Base-by-base conservation (phyloP, 2,888 invertebrate species). In the Crematogaster levior region DNA sequence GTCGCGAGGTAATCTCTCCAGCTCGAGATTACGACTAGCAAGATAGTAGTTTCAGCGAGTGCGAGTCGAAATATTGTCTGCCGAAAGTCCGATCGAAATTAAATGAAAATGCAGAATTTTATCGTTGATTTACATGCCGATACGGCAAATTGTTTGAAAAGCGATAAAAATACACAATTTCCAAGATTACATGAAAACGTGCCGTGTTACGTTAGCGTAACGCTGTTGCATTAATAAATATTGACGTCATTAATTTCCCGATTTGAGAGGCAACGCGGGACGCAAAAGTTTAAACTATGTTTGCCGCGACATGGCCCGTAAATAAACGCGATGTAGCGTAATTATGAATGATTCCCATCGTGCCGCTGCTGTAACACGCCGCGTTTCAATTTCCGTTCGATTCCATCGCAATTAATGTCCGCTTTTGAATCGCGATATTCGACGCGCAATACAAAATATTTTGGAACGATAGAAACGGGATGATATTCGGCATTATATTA, bases 341-440 rank as follows among this genome's bases (percentile, higher is more conserved):
- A 79, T 79, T 79, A 68, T 79, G 66, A 79, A 79, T 68, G 77
- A 79, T 68, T 40, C 77, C 68, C 68, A 68, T 68, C 77, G 77
- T 53, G 66, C 27, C 43, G 56, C 27, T 53, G 53, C n/a, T n/a
- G n/a, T n/a, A 21, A 65, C 75, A 75, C 21, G 66, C 4, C 66
- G 66, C 56, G 68, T 79, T 79, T 68, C 77, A 79, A 79, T 79
- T 79, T 79, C 68, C 77, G 56, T 34, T 24, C 68, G 77, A 68
- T 79, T 56, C 68, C 77, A 34, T 68, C 68, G 46, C 68, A 68
- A 79, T 79, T 79, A 79, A 79, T 79, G 46, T 46, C 77, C n/a
- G 24, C 68, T 56, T 66, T 56, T 53, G 21, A 56, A 66, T 66
- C 43, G 77, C 77, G 56, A 43, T 1, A 18, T 51, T 40, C 48